Conservation (phyloP, 2,113 vertebrate genomes). For the Coracopsis vasa region DNA sequence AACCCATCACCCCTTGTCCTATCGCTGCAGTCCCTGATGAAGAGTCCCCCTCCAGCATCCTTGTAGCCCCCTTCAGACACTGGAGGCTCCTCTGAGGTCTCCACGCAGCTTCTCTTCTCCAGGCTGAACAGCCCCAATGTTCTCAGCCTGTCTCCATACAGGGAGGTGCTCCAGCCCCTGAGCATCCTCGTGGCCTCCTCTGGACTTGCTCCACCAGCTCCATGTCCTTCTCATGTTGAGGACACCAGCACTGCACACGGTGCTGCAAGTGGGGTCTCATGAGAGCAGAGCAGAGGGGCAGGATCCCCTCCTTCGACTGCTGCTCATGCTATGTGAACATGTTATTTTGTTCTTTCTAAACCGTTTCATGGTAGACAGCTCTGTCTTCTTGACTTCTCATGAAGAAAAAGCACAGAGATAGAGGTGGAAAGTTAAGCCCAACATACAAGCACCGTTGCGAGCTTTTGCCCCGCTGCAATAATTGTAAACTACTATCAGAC, state of each 20-base stretch:
- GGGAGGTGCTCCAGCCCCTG: too few species aligned
- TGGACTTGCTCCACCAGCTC: too few species aligned
- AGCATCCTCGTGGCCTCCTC: too few species aligned
- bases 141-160: too few species aligned
- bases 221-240: too few species aligned
- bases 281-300: not conserved
- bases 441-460: not conserved
- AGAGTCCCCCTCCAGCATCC: too few species aligned
- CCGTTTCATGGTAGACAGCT: not conserved
- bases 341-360: not conserved
- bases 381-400: not conserved
- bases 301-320: not conserved
- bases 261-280: not conserved
- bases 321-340: not conserved
- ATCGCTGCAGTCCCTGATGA: too few species aligned
- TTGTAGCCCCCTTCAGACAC: too few species aligned
- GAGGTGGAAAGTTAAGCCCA: not conserved
- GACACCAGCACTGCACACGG: not conserved
- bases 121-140: too few species aligned
- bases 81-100: too few species aligned
- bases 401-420: not conserved
- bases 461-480: not conserved
- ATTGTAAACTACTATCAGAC: not conserved
- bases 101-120: too few species aligned
- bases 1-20: too few species aligned